A percentile compares a stretch with the other conserved stretches of the same genome.
phyloP scores from a whole-genome alignment of 2,113 vertebrate species.

The Acinonyx jubatus region DNA sequence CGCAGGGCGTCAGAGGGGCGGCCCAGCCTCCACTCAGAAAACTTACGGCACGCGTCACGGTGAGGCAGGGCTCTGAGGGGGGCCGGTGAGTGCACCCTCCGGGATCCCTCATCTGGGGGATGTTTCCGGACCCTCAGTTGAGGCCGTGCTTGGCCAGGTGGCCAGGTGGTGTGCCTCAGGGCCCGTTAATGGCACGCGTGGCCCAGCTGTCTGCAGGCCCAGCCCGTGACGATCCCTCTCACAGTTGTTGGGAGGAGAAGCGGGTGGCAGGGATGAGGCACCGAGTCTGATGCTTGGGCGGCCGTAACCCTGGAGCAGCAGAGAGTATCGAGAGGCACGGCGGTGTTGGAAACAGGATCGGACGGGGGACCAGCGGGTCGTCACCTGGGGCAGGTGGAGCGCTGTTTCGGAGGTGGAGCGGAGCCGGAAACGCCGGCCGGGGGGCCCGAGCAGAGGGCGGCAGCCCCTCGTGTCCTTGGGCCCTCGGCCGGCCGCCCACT shows the following conservation, averaged over 20 bases:
- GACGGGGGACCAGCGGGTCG: rapidly evolving
- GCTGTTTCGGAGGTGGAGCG: neutral
- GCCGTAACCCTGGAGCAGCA: neutral
- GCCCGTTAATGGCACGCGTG: neutral
- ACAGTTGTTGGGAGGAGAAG: rapidly evolving
- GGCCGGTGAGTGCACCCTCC: neutral
- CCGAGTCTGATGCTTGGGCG: neutral
- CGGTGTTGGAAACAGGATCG: neutral
- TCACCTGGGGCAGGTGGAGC: rapidly evolving
- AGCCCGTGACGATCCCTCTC: neutral
- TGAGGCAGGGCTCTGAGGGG: conserved; percentile 46
- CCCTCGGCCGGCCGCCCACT: neutral
- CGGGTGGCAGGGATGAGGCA: rapidly evolving
- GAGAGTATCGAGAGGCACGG: rapidly evolving
- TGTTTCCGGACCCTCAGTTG: neutral
- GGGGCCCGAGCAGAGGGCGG: rapidly evolving
- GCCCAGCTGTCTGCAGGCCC: neutral
- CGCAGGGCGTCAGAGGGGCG: conserved; percentile 39
- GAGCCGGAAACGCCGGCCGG: rapidly evolving
- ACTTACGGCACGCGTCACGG: conserved; percentile 47
- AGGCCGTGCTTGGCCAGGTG: neutral
- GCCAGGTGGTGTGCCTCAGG: rapidly evolving
- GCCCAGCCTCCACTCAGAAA: conserved; percentile 64
- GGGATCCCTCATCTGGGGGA: neutral
- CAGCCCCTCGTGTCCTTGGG: neutral